Conservation (phyloP, 2,797 vertebrate species). For the Orestias chungarensis region DNA sequence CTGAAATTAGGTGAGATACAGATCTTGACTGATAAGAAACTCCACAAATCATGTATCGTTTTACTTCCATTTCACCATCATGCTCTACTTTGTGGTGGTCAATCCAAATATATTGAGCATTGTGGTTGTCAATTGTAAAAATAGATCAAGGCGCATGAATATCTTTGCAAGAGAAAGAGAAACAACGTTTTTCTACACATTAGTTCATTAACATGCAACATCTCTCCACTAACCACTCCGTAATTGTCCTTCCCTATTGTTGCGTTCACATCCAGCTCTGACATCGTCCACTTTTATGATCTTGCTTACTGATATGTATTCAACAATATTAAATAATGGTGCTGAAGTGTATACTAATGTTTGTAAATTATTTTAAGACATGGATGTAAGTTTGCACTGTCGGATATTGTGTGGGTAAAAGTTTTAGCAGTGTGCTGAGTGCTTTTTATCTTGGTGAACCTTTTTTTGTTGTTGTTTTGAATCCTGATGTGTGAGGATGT, state of each 20-base stretch:
- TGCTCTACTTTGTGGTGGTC: neutral
- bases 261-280: constrained; percentile 58
- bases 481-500: constrained; percentile 65
- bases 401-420: constrained; percentile 77
- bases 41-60: neutral
- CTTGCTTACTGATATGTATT: constrained; percentile 79
- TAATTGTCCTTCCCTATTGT: constrained; percentile 25
- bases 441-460: constrained; percentile 60
- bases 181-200: neutral
- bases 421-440: constrained; percentile 75
- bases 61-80: neutral
- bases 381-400: constrained; percentile 80
- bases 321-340: constrained; percentile 84
- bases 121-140: neutral
- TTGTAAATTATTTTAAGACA: constrained; percentile 82
- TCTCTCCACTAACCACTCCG: constrained; percentile 17
- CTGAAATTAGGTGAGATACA: no score
- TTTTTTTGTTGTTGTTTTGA: constrained; percentile 41
- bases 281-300: constrained; percentile 65
- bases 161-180: neutral
- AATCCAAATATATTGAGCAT: neutral
- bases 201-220: constrained; percentile 13
- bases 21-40: neutral
- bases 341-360: constrained; percentile 84
- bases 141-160: neutral